Conservation (phyloP, 1,140 invertebrate species). For the Sitodiplosis mosellana region DNA sequence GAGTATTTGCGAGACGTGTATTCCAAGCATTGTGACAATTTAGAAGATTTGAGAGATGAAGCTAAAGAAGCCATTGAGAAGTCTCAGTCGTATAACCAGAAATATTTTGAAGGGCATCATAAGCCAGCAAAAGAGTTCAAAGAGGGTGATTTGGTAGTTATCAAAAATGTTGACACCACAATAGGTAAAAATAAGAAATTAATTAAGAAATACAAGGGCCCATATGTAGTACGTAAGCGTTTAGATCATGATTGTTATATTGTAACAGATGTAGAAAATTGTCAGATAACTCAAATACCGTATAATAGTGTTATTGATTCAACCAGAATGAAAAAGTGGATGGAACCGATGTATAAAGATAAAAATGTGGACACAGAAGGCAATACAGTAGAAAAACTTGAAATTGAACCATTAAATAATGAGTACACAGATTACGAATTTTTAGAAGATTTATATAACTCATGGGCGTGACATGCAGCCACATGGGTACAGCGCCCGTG, state of each 20-base stretch:
- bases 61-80: constrained; percentile 3
- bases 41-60: not conserved
- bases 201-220: constrained; percentile 10
- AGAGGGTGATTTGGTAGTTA: constrained; percentile 10
- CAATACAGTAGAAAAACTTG: no score
- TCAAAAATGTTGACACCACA: constrained; percentile 8
- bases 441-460: no score
- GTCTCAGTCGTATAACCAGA: constrained; percentile 5
- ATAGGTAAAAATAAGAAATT: constrained; percentile 10
- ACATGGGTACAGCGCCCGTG: no score
- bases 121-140: constrained; percentile 7
- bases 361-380: no score
- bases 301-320: no score
- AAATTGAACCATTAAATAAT: no score
- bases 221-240: constrained; percentile 9
- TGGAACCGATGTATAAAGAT: no score
- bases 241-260: constrained; percentile 12
- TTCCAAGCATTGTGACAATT: not conserved
- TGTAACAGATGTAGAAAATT: constrained; percentile 9
- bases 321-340: no score
- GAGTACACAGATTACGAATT: no score
- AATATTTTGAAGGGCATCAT: constrained; percentile 4
- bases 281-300: constrained; percentile 9
- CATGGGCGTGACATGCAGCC: no score
- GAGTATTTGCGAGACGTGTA: not conserved